These are phyloP conservation scores for Periophthalmus magnuspinnatus DNA, from an alignment of 2,797 vertebrate genomes.

Conservation along the genomic window DNA sequence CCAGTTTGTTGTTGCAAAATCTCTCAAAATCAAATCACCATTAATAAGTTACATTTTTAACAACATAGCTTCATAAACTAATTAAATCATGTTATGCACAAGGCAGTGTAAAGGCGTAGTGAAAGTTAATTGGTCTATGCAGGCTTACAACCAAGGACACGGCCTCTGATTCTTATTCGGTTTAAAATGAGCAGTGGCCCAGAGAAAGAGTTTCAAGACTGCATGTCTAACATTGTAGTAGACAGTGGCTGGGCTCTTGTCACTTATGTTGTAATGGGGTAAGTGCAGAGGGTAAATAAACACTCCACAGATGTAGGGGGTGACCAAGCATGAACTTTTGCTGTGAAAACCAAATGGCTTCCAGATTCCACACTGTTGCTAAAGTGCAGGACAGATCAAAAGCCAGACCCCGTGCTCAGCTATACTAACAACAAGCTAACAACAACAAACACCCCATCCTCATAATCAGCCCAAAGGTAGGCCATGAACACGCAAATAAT, in stretches of 20 bases:
- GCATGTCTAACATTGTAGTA: no score
- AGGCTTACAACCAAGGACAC: no score
- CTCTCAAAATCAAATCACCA: no score
- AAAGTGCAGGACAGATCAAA: slow-evolving; percentile 51
- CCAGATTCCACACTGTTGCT: slow-evolving; percentile 56
- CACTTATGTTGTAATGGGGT: slow-evolving; percentile 60
- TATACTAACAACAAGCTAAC: slow-evolving; percentile 62
- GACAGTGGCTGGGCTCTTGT: not conserved
- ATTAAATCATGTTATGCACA: no score
- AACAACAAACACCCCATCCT: not conserved
- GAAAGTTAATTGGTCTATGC: no score
- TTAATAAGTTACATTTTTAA: no score
- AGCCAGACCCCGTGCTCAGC: slow-evolving; percentile 54
- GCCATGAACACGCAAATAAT: slow-evolving; percentile 40
- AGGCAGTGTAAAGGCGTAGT: no score
- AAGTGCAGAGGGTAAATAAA: slow-evolving; percentile 86
- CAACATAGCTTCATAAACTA: no score
- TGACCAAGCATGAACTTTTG: slow-evolving; percentile 59
- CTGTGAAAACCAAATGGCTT: slow-evolving; percentile 67
- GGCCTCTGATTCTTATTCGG: no score
- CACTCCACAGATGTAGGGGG: slow-evolving; percentile 74
- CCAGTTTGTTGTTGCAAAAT: no score
- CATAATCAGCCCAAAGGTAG: slow-evolving; percentile 50
- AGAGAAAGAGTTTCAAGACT: no score
- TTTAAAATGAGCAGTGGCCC: no score